Base-by-base conservation (phyloP, 2,888 invertebrate species). In the Leptinotarsa haldemani region DNA sequence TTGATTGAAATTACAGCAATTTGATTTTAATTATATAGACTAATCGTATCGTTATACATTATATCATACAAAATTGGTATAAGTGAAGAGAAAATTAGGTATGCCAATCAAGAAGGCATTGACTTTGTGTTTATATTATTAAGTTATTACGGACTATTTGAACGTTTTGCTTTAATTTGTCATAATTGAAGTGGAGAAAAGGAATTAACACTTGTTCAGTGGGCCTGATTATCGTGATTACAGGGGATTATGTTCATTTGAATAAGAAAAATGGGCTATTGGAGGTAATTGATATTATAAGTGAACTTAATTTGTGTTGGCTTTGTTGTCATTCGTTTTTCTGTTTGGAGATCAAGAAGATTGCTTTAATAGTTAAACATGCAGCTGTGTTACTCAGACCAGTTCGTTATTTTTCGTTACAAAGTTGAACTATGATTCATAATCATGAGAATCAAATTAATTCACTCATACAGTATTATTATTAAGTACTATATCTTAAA, bases 1-100 rank as follows among this genome's bases (percentile, higher is more conserved):
- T 87, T 86, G 86, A 84, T 85, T 83, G 83, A 86, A 87, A 86
- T 87, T 87, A 86, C 84, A 83, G 85, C 85, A 85, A 87, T 86
- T 86, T 86, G 83, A 77, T 83, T 85, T 85, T 87, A 86, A 87
- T 87, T 86, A 85, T 84, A 84, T 74, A 76, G 79, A 84, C 83
- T 84, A 83, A 85, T 81, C 82, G 82, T 84, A 85, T 85, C 84
- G 83, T 82, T 82, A 82, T 80, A 81, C 80, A 84, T 84, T 85
- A 85, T 83, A 85, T 85, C 84, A 83, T 83, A 84, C 81, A 84
- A 77, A 74, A 76, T 76, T 73, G 75, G 73, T 82, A 80, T 79
- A 81, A 81, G 80, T 79, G 82, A 80, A 76, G 80, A 80, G 82
- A 83, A 84, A 86, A 85, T 85, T 84, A 82, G 83, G 85, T 84